Evolutionary conservation across 2,888 invertebrate species (phyloP).

Genomic region (Zootermopsis nevadensis): DNA sequence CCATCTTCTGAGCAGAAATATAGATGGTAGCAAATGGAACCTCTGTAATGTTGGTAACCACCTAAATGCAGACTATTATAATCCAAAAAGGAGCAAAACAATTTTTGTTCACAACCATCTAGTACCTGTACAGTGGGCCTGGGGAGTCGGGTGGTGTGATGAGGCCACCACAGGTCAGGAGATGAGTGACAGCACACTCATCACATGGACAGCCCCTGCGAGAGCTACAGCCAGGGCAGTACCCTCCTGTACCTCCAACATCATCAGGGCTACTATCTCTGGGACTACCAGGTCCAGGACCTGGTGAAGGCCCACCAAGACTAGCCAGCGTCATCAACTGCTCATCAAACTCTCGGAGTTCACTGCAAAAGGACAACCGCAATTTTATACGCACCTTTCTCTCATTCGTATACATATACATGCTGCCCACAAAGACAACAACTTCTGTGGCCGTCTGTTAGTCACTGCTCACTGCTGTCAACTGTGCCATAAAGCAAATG

Average conservation of each 20-base stretch:
- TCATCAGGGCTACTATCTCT: conserved; percentile 43
- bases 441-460: too few species aligned
- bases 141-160: conserved; percentile 51
- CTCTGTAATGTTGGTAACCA: too few species aligned
- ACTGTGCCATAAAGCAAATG: too few species aligned
- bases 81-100: too few species aligned
- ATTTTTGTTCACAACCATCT: too few species aligned
- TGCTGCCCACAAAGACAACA: too few species aligned
- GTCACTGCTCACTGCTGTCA: too few species aligned
- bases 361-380: conserved; percentile 50
- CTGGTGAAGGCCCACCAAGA: conserved; percentile 40
- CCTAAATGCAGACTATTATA: too few species aligned
- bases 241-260: conserved; percentile 20
- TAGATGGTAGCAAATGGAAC: too few species aligned
- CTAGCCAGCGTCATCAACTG: conserved; percentile 54
- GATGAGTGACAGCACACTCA: conserved; percentile 55
- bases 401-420: too few species aligned
- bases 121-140: conserved; percentile 36
- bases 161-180: conserved; percentile 54
- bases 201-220: conserved; percentile 55
- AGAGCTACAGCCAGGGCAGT: conserved; percentile 53
- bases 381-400: too few species aligned
- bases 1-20: too few species aligned
- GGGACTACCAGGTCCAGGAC: conserved; percentile 41
- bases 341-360: conserved; percentile 56